These are phyloP conservation scores for Crambe crambe DNA, from an alignment of 37 sponge, comb jelly and placozoan genomes.

Conservation along the genomic window DNA sequence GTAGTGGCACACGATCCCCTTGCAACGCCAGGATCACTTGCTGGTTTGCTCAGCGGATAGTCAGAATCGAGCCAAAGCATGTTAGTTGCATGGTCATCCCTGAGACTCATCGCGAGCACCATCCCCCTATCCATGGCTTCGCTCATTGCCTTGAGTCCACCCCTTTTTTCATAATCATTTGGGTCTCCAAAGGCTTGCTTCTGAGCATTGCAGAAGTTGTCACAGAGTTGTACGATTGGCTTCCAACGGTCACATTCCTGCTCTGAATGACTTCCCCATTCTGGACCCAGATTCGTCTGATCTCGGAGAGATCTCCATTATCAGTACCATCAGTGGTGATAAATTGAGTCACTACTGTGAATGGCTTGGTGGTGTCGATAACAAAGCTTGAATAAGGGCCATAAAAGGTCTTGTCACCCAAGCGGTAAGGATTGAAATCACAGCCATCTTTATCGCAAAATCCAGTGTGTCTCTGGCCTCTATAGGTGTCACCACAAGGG, in stretches of 20 bases:
- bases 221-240: conserved; percentile 18
- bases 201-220: conserved; percentile 43
- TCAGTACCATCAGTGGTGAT: conserved; percentile 34
- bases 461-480: no score
- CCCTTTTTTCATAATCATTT: no score
- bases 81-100: no score
- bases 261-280: conserved; percentile 36
- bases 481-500: no score
- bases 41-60: no score
- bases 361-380: conserved; percentile 30
- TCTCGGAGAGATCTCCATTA: conserved; percentile 39
- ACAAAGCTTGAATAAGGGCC: conserved; percentile 33
- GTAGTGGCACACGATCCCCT: no score
- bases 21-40: no score
- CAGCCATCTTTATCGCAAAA: no score
- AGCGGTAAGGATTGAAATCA: conserved; percentile 51
- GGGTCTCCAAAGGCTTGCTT: conserved; percentile 31
- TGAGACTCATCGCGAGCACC: no score
- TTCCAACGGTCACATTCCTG: conserved; percentile 25
- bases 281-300: conserved; percentile 33
- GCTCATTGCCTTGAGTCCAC: no score
- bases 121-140: no score
- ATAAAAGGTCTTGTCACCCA: conserved; percentile 42
- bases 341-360: conserved; percentile 49
- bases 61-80: no score